Percentiles rank a stretch among this genome's conserved stretches.
These are phyloP conservation scores for Rousettus leschenaultii DNA, from an alignment of 2,113 vertebrate species.

Conservation along the genomic window DNA sequence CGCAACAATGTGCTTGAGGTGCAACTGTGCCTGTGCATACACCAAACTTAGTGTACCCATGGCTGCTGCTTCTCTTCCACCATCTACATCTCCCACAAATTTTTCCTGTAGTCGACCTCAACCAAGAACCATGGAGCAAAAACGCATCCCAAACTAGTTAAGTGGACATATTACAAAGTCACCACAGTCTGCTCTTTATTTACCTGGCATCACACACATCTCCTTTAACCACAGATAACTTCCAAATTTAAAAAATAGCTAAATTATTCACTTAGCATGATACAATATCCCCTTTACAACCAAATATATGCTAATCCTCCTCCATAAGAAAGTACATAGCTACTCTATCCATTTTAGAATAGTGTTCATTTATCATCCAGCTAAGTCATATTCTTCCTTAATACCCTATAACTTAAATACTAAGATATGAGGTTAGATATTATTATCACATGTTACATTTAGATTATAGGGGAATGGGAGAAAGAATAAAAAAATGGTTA, in stretches of 20 bases:
- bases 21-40: accelerated
- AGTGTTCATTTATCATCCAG: not conserved
- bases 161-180: not conserved
- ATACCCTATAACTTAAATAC: not conserved
- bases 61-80: not conserved
- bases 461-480: not conserved
- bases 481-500: not conserved
- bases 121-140: not conserved
- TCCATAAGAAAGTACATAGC: not conserved
- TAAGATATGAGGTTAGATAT: not conserved
- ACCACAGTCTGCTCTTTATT: not conserved
- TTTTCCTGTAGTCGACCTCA: not conserved
- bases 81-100: not conserved
- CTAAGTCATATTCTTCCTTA: not conserved
- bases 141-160: not conserved
- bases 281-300: not conserved
- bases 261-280: not conserved
- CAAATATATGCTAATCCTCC: not conserved
- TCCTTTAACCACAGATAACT: not conserved
- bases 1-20: too few relatives aligned
- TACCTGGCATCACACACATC: not conserved
- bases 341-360: not conserved
- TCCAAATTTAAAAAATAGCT: not conserved
- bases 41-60: accelerated
- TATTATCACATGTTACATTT: not conserved